Evolutionary conservation across 2,113 vertebrate species (phyloP), one percentile per base, ranked within the genome.

Genomic region (Phodopus roborovskii): DNA sequence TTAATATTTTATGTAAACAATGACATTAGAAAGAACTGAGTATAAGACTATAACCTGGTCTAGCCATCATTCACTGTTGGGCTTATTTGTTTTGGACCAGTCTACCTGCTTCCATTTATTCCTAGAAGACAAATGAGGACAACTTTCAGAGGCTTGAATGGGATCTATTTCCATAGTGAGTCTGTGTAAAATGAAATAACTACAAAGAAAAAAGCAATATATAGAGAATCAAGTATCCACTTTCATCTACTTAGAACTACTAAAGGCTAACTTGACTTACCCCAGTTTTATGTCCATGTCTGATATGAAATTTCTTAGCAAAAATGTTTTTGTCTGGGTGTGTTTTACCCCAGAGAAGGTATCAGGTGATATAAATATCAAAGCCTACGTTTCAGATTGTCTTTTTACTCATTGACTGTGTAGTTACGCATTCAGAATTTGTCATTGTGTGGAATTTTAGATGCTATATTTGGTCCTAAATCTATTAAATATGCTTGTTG

Each of bases 401-500:
- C 75, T 95, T 91, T 90, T 53, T 50, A 74, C 53, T 88, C 81
- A 5, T 12, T 82, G 33, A 12, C 71, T 68, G 24, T 85, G 16
- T 73, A 85, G 45, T 88, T 93, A 20, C 42, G 30, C 82, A 12
- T 84, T 81, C 24, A 22, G 68, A 50, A 48, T 74, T 86, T 94
- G 94, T 94, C 91, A 75, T 82, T 90, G 88, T 92, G 70, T 82
- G 42, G 94, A 85, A 91, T 95, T 95, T 92, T 94, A 74, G 90
- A 91, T 86, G 60, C 94, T 95, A 12, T 94, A 91, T 96, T 95
- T 97, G 92, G 84, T 48, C 60, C 39, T 92, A 2, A 82, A 22
- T 94, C 92, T 97, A 94, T 95, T 96, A 95, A 94, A 96, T 73
- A 97, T 91, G 92, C 94, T 93, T 97, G 78, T 96, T 97, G 97